A percentile compares a stretch with the other conserved stretches of the same genome.
These are phyloP conservation scores for Trichopria drosophilae DNA, from an alignment of 2,888 invertebrate species.

Conservation along the genomic window DNA sequence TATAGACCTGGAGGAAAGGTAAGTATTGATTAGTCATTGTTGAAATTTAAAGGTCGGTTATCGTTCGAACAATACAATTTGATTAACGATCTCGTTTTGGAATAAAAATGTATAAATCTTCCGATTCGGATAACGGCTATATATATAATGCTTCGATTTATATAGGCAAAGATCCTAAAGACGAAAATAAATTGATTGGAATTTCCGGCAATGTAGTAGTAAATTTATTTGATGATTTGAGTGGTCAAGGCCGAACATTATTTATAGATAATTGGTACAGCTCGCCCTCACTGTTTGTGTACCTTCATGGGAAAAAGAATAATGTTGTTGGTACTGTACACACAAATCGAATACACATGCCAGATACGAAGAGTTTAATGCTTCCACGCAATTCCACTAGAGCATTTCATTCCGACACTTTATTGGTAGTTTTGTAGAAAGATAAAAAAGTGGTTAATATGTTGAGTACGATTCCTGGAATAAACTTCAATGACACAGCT, in stretches of 20 bases:
- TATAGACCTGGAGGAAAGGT: no score
- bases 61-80: background rate
- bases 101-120: no score
- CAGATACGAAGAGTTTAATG: background rate
- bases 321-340: no score
- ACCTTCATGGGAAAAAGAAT: no score
- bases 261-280: no score
- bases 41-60: background rate
- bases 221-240: no score
- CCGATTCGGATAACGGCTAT: background rate
- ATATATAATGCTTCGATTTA: background rate
- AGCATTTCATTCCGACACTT: slow-evolving; percentile 1
- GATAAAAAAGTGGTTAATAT: slow-evolving; percentile 23
- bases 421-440: slow-evolving; percentile 18
- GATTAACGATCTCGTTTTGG: background rate
- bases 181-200: background rate
- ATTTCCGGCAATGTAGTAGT: no score
- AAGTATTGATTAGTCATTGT: no score
- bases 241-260: no score
- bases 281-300: no score
- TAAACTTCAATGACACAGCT: slow-evolving; percentile 7
- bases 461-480: slow-evolving; percentile 14
- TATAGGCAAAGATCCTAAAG: background rate
- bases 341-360: background rate
- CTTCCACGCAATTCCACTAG: background rate